Evolutionary conservation across 2,113 vertebrate genomes (phyloP), one percentile per base, ranked within the genome.

Genomic region (Eurypyga helias): DNA sequence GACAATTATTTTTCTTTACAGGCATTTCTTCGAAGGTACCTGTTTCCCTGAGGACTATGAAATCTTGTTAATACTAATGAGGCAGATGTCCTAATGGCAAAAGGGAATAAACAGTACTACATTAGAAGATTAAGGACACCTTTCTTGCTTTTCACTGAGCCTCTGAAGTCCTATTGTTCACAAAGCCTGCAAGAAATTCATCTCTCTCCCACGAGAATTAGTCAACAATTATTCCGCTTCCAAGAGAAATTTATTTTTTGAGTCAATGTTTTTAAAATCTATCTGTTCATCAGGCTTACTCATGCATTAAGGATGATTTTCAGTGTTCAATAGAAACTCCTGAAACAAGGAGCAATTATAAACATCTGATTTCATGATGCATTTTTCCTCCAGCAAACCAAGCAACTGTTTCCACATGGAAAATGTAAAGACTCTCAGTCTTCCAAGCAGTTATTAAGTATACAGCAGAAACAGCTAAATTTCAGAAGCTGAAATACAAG

Each of bases 271-370:
- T 96, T 96, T 92, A 91, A 96, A 96, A 76, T 80, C 90, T 95
- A 87, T 95, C 67, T 96, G 79, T 93, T 96, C 83, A 41, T 94
- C 91, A 67, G 93, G 71, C 94, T 96, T 91, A 94, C 95, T 97
- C 92, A 97, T 86, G 96, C 94, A 95, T 97, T 97, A 97, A 87
- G 89, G 91, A 96, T 94, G 95, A 93, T 96, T 97, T 93, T 84
- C 93, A 87, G 55, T 23, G 66, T 67, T 96, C 95, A 89, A 8
- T 9, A 96, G 89, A 93, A 97, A 78, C 60, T 93, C 90, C 81
- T 85, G 90, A 96, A 97, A 96, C 93, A 96, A 95, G 93, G 25
- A 89, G 88, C 96, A 97, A 95, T 97, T 95, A 94, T 80, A 95
- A 94, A 93, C 93, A 96, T 96, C 94, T 95, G 90, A 96, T 94